Conservation (phyloP, 1,140 invertebrate species). For the Nephila pilipes region DNA sequence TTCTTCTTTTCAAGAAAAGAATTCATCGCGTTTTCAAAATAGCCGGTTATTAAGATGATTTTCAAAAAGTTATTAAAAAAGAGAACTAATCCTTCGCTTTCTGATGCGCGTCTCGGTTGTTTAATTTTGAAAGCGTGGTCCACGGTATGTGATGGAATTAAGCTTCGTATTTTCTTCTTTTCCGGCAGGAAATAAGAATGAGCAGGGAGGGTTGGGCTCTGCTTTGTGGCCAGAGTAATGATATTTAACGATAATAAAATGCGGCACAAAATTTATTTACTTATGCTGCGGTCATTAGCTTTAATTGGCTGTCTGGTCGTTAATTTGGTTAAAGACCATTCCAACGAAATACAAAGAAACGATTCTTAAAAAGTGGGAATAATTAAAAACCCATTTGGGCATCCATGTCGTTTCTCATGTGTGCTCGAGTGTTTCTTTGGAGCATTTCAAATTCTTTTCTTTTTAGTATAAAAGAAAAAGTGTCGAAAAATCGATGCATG, state of each 20-base stretch:
- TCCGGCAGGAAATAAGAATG: neutral
- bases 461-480: too few species aligned
- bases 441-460: too few species aligned
- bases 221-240: neutral
- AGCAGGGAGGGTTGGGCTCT: neutral
- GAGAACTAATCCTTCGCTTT: conserved; percentile 25
- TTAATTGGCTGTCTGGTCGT: conserved; percentile 54
- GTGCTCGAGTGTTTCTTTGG: neutral
- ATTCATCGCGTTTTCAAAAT: conserved; percentile 25
- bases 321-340: conserved; percentile 50
- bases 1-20: neutral
- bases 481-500: too few species aligned
- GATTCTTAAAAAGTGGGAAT: neutral
- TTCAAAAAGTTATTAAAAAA: neutral
- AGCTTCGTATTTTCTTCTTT: neutral
- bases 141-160: conserved; percentile 7
- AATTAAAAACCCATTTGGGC: conserved; percentile 57
- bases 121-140: conserved; percentile 35
- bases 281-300: conserved; percentile 50
- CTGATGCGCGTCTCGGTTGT: neutral
- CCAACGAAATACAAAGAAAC: neutral
- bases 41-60: conserved; percentile 25
- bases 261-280: conserved; percentile 43
- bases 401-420: neutral
- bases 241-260: conserved; percentile 56